Percentiles rank a stretch among this genome's conserved stretches.
Evolutionary conservation across 2,888 invertebrate species (phyloP).

Genomic region (Cheilosia pagana): DNA sequence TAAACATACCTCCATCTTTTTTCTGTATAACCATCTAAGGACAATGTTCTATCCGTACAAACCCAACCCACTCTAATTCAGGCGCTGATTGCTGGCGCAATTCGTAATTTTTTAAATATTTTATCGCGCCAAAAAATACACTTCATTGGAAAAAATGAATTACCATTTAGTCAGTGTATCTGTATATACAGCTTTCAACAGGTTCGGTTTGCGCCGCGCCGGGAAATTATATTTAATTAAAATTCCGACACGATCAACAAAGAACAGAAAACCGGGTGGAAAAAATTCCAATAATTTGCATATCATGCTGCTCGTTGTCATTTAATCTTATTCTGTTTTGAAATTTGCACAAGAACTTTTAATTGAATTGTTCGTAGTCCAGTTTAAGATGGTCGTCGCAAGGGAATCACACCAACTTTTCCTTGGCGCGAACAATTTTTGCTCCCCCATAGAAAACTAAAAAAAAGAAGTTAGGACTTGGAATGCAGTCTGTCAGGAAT

Average conservation of each 20-base stretch:
- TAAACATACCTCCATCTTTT: background rate
- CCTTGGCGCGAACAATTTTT: background rate
- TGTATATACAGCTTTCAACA: slow-evolving; percentile 23
- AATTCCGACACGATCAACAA: slow-evolving; percentile 44
- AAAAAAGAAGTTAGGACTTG: slow-evolving; percentile 13
- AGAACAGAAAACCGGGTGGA: slow-evolving; percentile 9
- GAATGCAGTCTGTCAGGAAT: background rate
- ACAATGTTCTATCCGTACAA: too few relatives aligned
- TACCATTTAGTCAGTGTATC: slow-evolving; percentile 1
- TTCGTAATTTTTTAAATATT: slow-evolving; percentile 20
- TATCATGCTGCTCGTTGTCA: slow-evolving; percentile 31
- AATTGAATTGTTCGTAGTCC: slow-evolving; percentile 61
- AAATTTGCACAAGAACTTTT: slow-evolving; percentile 62
- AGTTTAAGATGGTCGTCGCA: slow-evolving; percentile 28
- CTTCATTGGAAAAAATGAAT: slow-evolving; percentile 11
- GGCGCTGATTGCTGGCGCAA: background rate
- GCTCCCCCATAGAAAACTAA: background rate
- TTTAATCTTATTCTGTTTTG: slow-evolving; percentile 48
- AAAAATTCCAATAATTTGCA: slow-evolving; percentile 64
- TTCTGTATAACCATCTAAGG: background rate
- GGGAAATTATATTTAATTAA: slow-evolving; percentile 57
- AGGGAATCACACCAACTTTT: slow-evolving; percentile 43
- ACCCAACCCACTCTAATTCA: background rate
- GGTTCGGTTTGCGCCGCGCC: slow-evolving; percentile 21
- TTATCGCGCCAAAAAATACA: slow-evolving; percentile 36